phyloP scores from a whole-genome alignment of 2,797 vertebrate species.

The Orestias chungarensis region DNA sequence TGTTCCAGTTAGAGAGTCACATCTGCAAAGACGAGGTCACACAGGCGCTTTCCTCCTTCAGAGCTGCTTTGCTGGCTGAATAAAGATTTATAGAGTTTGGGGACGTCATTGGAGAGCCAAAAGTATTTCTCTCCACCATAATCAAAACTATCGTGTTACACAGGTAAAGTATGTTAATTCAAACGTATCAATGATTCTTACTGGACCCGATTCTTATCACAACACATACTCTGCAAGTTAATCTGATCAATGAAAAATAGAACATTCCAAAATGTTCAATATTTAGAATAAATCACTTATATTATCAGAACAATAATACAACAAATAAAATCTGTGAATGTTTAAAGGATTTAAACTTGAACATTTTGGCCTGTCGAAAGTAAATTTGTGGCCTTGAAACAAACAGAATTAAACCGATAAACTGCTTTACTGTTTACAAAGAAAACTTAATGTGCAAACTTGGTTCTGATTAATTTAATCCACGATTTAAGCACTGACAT shows the following conservation, averaged over 20 bases:
- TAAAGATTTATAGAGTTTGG: conserved; percentile 5
- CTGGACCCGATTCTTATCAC: too few species aligned
- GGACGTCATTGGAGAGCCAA: background rate
- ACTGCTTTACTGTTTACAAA: background rate
- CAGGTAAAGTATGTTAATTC: background rate
- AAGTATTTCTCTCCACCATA: background rate
- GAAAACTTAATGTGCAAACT: background rate
- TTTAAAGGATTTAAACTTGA: background rate
- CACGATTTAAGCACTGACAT: conserved; percentile 12
- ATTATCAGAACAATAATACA: too few species aligned
- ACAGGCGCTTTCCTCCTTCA: background rate
- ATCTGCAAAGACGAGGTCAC: conserved; percentile 29
- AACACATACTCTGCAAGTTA: background rate
- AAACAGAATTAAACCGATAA: background rate
- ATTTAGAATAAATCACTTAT: too few species aligned
- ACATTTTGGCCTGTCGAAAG: background rate
- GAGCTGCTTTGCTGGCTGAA: background rate
- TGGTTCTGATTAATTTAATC: background rate
- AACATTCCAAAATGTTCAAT: too few species aligned
- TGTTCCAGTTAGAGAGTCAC: conserved; percentile 29
- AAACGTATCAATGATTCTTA: background rate
- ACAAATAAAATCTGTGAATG: background rate
- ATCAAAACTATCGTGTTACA: background rate
- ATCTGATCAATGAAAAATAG: too few species aligned
- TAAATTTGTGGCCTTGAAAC: background rate